These are phyloP conservation scores for Parnassius glacialis DNA, from an alignment of 2,888 invertebrate species.

Conservation along the genomic window DNA sequence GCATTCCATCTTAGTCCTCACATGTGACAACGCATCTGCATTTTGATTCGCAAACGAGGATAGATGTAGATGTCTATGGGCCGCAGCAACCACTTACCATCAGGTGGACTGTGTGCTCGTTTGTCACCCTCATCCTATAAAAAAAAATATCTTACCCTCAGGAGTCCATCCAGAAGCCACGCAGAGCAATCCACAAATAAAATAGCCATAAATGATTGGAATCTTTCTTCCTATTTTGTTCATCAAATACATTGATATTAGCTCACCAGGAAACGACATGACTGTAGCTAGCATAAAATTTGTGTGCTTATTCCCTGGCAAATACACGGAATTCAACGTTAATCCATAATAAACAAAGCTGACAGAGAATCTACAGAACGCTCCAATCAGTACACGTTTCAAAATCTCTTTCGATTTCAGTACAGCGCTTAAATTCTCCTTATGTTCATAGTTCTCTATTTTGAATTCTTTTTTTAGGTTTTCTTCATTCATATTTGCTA, in stretches of 20 bases:
- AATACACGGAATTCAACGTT: conserved; percentile 60
- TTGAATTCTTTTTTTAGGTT: conserved; percentile 53
- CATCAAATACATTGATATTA: conserved; percentile 58
- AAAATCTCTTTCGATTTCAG: conserved; percentile 54
- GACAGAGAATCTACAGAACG: conserved; percentile 51
- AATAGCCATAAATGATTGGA: conserved; percentile 53
- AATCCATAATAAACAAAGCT: conserved; percentile 66
- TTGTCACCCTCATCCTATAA: no score
- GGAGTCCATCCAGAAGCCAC: conserved; percentile 51
- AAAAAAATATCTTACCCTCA: no score
- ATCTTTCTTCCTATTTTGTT: conserved; percentile 59
- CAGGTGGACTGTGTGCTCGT: no score
- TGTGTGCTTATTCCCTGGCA: conserved; percentile 63
- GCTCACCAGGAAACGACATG: conserved; percentile 67
- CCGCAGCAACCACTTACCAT: no score
- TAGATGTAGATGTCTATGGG: no score
- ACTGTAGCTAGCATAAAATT: conserved; percentile 61
- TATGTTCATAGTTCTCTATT: conserved; percentile 45
- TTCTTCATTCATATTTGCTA: conserved; percentile 43
- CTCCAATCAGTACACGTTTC: conserved; percentile 49
- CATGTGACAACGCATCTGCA: no score
- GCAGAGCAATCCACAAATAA: conserved; percentile 50
- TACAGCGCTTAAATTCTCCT: conserved; percentile 47
- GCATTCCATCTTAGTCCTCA: no score
- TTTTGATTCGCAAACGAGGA: no score